Percentiles rank a stretch among this genome's conserved stretches.
Evolutionary conservation across 2,888 invertebrate species (phyloP).

Genomic region (Sericinus montela): DNA sequence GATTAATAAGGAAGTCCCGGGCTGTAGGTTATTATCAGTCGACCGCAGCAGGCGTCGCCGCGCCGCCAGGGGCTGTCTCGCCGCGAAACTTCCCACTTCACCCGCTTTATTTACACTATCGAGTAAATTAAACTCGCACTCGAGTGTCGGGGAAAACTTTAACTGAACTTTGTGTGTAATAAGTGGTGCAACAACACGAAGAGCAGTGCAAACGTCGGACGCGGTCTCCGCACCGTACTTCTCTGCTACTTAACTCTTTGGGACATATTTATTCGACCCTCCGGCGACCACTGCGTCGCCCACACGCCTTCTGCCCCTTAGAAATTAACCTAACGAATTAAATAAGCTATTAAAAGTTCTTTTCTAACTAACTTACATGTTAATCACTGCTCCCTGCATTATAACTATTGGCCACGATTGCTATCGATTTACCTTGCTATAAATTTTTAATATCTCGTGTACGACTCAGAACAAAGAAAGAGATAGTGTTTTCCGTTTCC

Average conservation of each 20-base stretch:
- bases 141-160: constrained; percentile 77
- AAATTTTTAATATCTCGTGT: constrained; percentile 66
- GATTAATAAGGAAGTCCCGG: constrained; percentile 78
- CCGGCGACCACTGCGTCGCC: constrained; percentile 67
- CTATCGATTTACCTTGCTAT: constrained; percentile 57
- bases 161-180: constrained; percentile 79
- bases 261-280: constrained; percentile 80
- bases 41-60: constrained; percentile 55
- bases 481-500: constrained; percentile 56
- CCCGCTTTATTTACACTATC: constrained; percentile 80
- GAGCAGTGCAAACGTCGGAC: constrained; percentile 79
- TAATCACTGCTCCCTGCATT: constrained; percentile 54
- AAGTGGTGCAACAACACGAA: constrained; percentile 80
- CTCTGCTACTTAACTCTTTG: constrained; percentile 78
- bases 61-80: constrained; percentile 44
- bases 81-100: constrained; percentile 73
- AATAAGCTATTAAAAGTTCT: constrained; percentile 63
- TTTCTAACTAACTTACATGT: constrained; percentile 49
- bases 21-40: constrained; percentile 74
- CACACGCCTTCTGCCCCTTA: constrained; percentile 50
- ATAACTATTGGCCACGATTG: constrained; percentile 55
- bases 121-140: constrained; percentile 79
- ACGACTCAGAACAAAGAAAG: constrained; percentile 68
- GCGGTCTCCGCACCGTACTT: constrained; percentile 74
- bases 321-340: constrained; percentile 75